These are phyloP conservation scores for Ptiloglossa arizonensis DNA, from an alignment of 1,140 invertebrate genomes.

Conservation along the genomic window DNA sequence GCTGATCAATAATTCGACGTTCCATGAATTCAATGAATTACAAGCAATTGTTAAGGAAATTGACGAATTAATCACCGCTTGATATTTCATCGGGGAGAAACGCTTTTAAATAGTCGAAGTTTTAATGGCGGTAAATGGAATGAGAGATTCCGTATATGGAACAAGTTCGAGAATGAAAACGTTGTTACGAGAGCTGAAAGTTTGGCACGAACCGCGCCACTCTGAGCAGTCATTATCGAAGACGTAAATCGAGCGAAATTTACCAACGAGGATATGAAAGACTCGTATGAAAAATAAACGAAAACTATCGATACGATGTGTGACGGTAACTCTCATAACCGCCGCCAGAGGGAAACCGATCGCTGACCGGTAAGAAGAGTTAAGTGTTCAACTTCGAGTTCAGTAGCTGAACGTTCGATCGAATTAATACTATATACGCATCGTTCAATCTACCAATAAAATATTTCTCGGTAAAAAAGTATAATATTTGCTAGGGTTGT, in stretches of 20 bases:
- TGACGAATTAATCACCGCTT: background rate
- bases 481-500: too few relatives aligned
- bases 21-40: background rate
- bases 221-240: background rate
- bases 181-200: background rate
- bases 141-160: background rate
- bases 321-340: too few relatives aligned
- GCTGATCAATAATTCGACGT: too few relatives aligned
- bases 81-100: background rate
- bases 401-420: too few relatives aligned
- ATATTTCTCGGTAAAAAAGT: too few relatives aligned
- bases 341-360: too few relatives aligned
- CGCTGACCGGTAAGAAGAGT: too few relatives aligned
- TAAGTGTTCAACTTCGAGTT: too few relatives aligned
- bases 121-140: slow-evolving; percentile 7
- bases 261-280: background rate
- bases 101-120: background rate
- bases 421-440: too few relatives aligned
- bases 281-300: too few relatives aligned
- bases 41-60: background rate
- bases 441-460: too few relatives aligned
- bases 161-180: background rate
- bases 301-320: too few relatives aligned
- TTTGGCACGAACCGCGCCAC: background rate
- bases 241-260: background rate